phyloP scores from a whole-genome alignment of 2,888 invertebrate genomes.

The Nyleta sp. region DNA sequence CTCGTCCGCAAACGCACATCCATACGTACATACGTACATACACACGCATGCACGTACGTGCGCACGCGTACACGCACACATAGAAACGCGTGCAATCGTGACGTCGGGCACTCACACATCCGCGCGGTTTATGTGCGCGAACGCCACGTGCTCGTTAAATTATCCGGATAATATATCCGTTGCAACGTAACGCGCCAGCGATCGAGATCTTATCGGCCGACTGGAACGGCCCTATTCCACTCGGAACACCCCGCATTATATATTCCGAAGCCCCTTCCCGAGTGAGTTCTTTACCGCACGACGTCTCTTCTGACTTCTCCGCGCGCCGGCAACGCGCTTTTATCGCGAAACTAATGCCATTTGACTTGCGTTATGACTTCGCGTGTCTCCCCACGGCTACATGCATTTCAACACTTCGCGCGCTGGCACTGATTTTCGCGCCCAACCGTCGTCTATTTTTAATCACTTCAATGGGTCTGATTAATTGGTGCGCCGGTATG shows the following conservation, averaged over 20 bases:
- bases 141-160: conserved; percentile 66
- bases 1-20: no score
- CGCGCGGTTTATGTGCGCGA: conserved; percentile 48
- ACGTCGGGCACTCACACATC: not conserved
- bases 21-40: no score
- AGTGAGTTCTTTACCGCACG: conserved; percentile 57
- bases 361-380: conserved; percentile 57
- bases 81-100: conserved; percentile 14
- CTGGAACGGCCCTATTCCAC: conserved; percentile 66
- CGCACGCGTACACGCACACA: conserved; percentile 18
- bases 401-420: conserved; percentile 41
- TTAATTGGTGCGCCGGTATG: conserved; percentile 8
- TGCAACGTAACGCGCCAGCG: conserved; percentile 66
- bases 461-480: conserved; percentile 13
- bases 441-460: conserved; percentile 21
- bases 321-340: conserved; percentile 60
- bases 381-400: conserved; percentile 39
- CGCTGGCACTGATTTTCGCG: conserved; percentile 23
- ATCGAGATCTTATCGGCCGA: conserved; percentile 65
- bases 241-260: conserved; percentile 59
- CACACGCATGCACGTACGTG: no score
- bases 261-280: conserved; percentile 48
- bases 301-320: conserved; percentile 51
- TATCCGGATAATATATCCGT: conserved; percentile 65
- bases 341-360: conserved; percentile 60